Base-by-base conservation (phyloP, 2,888 invertebrate genomes). In the Troides aeacus region DNA sequence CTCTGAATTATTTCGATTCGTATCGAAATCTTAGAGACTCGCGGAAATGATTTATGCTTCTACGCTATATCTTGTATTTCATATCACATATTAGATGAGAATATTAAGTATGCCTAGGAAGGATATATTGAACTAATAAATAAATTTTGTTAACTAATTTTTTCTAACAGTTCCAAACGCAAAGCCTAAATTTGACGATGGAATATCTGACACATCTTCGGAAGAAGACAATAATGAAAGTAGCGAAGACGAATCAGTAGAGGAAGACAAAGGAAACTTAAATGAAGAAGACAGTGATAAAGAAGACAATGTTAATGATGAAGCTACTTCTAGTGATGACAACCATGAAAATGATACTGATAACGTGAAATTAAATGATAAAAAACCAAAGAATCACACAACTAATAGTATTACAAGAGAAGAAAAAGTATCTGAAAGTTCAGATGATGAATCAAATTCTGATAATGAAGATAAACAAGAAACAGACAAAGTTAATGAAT, bases 101-200 rank as follows among this genome's bases (percentile, higher is more conserved):
- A 10, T 42, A 10, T 8, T 10, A 42, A 12, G 15, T 46, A 10
- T 10, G 39, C 10, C 6, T 39, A 39, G 10, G 39, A 39, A 39
- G 39, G 39, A 39, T 39, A 39, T 39, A 39, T 39, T 39, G 10
- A 10, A 5, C 30, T 30, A 5, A 30, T 30, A 1, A 10, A 39
- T 39, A 39, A 7, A 10, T 39, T 39, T 46, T 46, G 2, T 46
- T 10, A 17, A 17, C 15, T 0, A 12, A 46, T 46, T 46, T 4
- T 46, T 15, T 42, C 18, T 79, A 85, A 70, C 74, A 92, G 92
- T 91, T 39, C 91, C 91, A 60, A 91, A 90, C 61, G 79, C 86
- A 3, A 88, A 87, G 74, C 84, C 84, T 7, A 87, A 88, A 73
- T 90, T 85, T 57, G 81, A 91, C 24, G 90, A 89, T 70, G 90